phyloP scores from a whole-genome alignment of 2,888 invertebrate species.

The Steinernema scapterisci region DNA sequence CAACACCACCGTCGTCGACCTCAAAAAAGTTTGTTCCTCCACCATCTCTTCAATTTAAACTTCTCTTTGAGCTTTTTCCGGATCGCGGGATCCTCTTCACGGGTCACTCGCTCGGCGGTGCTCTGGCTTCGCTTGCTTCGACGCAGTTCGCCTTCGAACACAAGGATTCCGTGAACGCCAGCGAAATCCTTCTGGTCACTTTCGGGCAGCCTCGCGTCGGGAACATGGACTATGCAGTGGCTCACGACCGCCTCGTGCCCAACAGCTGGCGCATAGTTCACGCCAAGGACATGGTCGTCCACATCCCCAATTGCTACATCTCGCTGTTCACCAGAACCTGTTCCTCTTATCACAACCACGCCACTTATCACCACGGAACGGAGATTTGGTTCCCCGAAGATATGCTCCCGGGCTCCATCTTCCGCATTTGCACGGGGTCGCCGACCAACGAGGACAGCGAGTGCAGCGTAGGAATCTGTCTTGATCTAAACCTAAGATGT shows the following conservation, averaged over 20 bases:
- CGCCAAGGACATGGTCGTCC: conserved; percentile 58
- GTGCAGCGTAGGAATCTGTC: conserved; percentile 50
- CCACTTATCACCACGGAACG: conserved; percentile 64
- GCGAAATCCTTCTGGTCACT: conserved; percentile 49
- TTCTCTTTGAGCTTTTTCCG: conserved; percentile 41
- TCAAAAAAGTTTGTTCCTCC: neutral
- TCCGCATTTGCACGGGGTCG: conserved; percentile 50
- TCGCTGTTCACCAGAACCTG: conserved; percentile 41
- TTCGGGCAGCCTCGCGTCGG: conserved; percentile 66
- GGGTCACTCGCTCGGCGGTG: conserved; percentile 63
- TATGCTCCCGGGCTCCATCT: conserved; percentile 50
- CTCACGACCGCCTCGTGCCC: conserved; percentile 54
- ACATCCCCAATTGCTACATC: conserved; percentile 57
- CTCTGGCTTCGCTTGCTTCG: conserved; percentile 59
- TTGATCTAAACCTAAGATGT: neutral
- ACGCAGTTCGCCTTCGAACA: conserved; percentile 53
- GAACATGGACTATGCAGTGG: conserved; percentile 56
- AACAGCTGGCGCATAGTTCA: conserved; percentile 57
- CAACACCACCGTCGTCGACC: neutral
- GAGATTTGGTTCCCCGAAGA: conserved; percentile 62
- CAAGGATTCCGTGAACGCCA: neutral
- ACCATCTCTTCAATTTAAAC: neutral
- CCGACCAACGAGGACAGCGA: conserved; percentile 59
- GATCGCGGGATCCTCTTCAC: conserved; percentile 55
- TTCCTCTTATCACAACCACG: conserved; percentile 56